These are phyloP conservation scores for Athene noctua DNA, from an alignment of 2,113 vertebrate species.

Conservation along the genomic window DNA sequence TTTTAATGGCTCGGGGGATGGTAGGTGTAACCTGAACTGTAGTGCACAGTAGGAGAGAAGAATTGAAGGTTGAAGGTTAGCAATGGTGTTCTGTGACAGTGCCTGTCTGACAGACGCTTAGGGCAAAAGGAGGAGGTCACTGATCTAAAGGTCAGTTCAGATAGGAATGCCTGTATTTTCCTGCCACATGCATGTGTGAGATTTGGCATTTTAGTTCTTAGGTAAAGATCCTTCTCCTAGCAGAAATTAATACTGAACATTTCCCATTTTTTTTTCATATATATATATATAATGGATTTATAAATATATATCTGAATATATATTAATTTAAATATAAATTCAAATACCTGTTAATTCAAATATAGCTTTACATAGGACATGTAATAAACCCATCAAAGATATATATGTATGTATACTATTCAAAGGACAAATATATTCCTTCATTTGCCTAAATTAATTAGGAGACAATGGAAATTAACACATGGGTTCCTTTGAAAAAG, in stretches of 20 bases:
- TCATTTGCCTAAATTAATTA: not conserved
- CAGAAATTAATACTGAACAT: not conserved
- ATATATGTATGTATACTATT: not conserved
- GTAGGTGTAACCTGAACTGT: not conserved
- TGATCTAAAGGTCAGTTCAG: conserved; percentile 4
- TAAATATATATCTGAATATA: not conserved
- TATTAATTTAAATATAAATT: not conserved
- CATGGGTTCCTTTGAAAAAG: not conserved
- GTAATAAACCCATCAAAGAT: not conserved
- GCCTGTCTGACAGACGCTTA: not conserved
- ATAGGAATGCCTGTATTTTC: not conserved
- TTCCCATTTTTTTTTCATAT: not conserved
- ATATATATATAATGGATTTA: not conserved
- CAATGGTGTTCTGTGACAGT: not conserved
- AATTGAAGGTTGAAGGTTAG: not conserved
- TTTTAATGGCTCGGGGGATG: not conserved
- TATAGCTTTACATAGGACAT: not conserved
- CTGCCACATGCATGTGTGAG: not conserved
- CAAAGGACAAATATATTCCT: not conserved
- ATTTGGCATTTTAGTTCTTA: not conserved
- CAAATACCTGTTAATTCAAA: not conserved
- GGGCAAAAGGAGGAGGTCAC: not conserved
- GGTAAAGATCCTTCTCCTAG: not conserved
- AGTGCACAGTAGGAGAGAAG: not conserved
- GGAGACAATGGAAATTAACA: not conserved